Base-by-base conservation (phyloP, 2,888 invertebrate genomes). In the Gymnosoma rotundatum region DNA sequence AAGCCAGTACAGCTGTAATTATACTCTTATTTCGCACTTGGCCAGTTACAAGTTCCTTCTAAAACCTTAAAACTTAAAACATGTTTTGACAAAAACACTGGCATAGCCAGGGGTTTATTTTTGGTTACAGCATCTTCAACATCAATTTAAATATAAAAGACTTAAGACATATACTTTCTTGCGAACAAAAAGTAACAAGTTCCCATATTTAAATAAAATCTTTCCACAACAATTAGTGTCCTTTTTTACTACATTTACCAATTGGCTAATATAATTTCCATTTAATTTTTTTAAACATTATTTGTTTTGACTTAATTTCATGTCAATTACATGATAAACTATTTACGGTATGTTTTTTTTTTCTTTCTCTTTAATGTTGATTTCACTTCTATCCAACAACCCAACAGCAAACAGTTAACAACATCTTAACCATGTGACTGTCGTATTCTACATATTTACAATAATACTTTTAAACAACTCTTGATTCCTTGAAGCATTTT, bases 271-370 rank as follows among this genome's bases (percentile, higher is more conserved):
- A n/a, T 70, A 64, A 56, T 78, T 78, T 74, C 25, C 50, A 12
- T 84, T 63, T 81, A 50, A 56, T 73, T 75, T 83, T 70, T 25
- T 79, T 75, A 21, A 76, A 83, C 83, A 85, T 87, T 85, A 86
- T 87, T 87, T 87, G 85, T 86, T 86, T 80, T 86, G 87, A 87
- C 87, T 87, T 87, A 87, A 87, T 87, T 87, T 87, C 84, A 87
- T 86, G 87, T 87, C 86, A 87, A 87, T 87, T 87, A 86, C 86
- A 74, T 81, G 87, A 87, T 87, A 87, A 87, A 84, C 87, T 87
- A 87, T 87, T 87, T 87, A 87, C 86, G 87, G 87, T 78, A 87
- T 87, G 85, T 86, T 80, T 83, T 58, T 72, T 79, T 42, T 6
- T 25, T 25, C 2, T 83, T n/a, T n/a, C n/a, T n/a, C n/a, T n/a